Evolutionary conservation across 2,797 vertebrate genomes (phyloP).

Genomic region (Morelia viridis): DNA sequence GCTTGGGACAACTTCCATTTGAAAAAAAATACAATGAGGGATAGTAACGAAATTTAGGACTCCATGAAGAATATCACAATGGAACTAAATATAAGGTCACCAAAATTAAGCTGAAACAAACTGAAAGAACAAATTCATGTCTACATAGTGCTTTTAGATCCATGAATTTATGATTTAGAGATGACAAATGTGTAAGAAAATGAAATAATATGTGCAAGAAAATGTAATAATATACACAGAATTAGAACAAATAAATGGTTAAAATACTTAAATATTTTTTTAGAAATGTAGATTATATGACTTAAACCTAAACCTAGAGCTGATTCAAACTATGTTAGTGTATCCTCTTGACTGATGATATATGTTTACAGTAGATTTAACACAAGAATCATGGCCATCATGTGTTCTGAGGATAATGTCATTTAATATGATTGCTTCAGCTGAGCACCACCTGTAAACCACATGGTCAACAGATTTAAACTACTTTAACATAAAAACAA

Average conservation of each 20-base stretch:
- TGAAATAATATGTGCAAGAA: no score
- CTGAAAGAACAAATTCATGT: no score
- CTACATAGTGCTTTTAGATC: no score
- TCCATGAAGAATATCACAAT: no score
- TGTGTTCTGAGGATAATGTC: neutral
- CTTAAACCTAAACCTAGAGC: neutral
- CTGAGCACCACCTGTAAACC: neutral
- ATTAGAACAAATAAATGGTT: neutral
- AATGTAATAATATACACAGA: neutral
- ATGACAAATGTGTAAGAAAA: neutral
- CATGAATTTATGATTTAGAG: neutral
- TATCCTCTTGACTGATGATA: neutral
- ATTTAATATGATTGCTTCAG: neutral
- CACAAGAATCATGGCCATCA: neutral
- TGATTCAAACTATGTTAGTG: neutral
- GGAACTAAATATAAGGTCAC: no score
- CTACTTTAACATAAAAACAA: neutral
- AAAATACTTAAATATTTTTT: neutral
- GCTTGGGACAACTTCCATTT: no score
- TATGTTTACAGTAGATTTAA: neutral
- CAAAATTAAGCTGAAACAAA: no score
- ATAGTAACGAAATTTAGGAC: no score
- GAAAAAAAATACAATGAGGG: no score
- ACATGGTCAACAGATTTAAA: neutral
- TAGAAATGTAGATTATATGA: neutral